phyloP scores from a whole-genome alignment of 2,797 vertebrate species.

The Rhabdophis nuchalis region DNA sequence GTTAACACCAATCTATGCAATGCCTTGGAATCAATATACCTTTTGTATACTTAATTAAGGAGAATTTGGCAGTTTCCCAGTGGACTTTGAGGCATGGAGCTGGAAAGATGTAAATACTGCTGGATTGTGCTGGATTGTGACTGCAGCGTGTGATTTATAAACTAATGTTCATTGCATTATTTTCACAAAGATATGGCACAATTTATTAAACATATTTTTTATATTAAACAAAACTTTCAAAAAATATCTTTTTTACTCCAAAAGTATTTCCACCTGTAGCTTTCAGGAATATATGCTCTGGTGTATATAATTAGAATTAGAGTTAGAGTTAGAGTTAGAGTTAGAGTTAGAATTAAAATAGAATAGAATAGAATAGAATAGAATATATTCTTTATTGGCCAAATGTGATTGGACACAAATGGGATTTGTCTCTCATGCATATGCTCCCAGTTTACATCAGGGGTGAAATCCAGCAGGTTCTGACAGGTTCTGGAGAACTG shows the following conservation, averaged over 20 bases:
- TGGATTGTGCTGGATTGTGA: fast-evolving
- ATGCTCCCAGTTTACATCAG: neutral
- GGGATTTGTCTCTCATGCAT: neutral
- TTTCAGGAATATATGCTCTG: neutral
- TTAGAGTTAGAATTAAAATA: no score
- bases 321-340: no score
- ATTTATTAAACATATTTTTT: neutral
- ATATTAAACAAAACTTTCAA: neutral
- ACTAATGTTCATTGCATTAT: neutral
- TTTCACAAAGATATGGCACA: neutral
- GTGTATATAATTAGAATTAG: neutral
- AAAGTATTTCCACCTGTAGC: neutral
- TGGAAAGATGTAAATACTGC: neutral
- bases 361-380: neutral
- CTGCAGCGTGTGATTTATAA: neutral
- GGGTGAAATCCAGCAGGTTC: no score
- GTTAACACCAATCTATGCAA: conserved; percentile 37
- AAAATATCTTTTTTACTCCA: no score
- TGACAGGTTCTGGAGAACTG: no score
- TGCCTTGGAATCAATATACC: conserved; percentile 46
- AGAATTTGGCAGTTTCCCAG: conserved; percentile 44
- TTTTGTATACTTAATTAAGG: conserved; percentile 60
- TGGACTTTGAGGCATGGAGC: conserved; percentile 20
- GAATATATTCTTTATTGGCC: neutral
- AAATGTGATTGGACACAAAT: neutral